Base-by-base conservation (phyloP, 1,140 invertebrate genomes). In the Drosophila kikkawai region DNA sequence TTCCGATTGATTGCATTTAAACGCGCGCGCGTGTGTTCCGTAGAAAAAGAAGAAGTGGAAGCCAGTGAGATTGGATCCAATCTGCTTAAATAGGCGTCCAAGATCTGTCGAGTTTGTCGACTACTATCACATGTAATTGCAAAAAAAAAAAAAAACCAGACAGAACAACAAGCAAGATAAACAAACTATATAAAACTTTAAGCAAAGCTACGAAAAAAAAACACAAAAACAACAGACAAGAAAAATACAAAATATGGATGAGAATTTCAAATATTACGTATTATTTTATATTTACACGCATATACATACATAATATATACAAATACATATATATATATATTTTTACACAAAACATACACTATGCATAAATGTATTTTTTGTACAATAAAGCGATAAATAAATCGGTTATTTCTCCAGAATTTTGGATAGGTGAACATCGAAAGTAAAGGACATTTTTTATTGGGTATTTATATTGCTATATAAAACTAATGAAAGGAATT, bases 31-130 rank as follows among this genome's bases (percentile, higher is more conserved):
- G 48, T 69, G 71, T 79, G 68, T 67, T 80, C 80, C 75, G 45
- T 86, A 92, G 86, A 91, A 90, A 80, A 91, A 87, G 91, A 92
- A 92, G 81, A 92, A 90, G 83, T 92, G 91, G 91, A 92, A 84
- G 74, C 91, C 91, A 75, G 91, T 92, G 58, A 91, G 91, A 91
- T 91, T 92, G 80, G 92, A 92, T 92, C 90, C 87, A 79, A 91
- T 91, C 75, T 92, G 87, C 80, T 92, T 87, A 82, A 67, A 41
- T 68, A 90, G 87, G 68, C 91, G 82, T 61, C 86, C 86, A 74
- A 90, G 91, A 82, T 85, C 87, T 75, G 82, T 92, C 65, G 91
- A 92, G 73, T 91, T 91, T 91, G 84, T 91, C 80, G 91, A 92
- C 81, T 92, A 91, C 80, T 92, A 88, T 91, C 74, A 92, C 82